Evolutionary conservation across 2,888 invertebrate genomes (phyloP), one percentile per base, ranked within the genome.

Genomic region (Euplexia lucipara): DNA sequence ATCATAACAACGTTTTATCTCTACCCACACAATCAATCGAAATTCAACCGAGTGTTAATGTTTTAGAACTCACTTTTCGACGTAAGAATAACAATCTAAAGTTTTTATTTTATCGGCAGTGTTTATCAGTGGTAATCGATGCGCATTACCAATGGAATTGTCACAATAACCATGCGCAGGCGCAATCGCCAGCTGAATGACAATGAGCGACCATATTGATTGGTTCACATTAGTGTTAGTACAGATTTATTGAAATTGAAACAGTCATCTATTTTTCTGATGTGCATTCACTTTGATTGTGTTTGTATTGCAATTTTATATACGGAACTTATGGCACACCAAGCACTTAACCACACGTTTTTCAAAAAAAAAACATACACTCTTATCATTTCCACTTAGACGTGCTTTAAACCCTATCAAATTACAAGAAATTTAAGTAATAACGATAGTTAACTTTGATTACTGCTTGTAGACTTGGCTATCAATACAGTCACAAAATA

Each of bases 91-190:
- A 54, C 47, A 32, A 63, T 57, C 14, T 41, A 47, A 49, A 26
- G 62, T 52, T 66, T 48, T 62, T 61, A 41, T 69, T 69, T 69
- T 72, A 75, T 64, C 49, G 44, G 35, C 26, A 41, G 62, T 49
- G 60, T 52, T 76, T 75, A 80, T 79, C 75, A 75, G 70, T 71
- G 61, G 78, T 84, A 85, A 87, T 87, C 83, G 82, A 87, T 87
- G 82, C 84, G 84, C 85, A 86, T 88, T 88, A 74, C 76, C 69
- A 83, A 85, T 83, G 81, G 79, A 86, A 85, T 83, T 86, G 90
- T 88, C 84, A 86, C 88, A 88, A 89, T 82, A 63, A 30, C 56
- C 82, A 70, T 79, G 86, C 84, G 85, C 84, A 78, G 79, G 81
- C 85, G 84, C 84, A 82, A 69, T 63, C 68, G 56, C 42, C 52